These are phyloP conservation scores for Nematopogon swammerdamellus DNA, from an alignment of 2,888 invertebrate genomes.

Conservation along the genomic window DNA sequence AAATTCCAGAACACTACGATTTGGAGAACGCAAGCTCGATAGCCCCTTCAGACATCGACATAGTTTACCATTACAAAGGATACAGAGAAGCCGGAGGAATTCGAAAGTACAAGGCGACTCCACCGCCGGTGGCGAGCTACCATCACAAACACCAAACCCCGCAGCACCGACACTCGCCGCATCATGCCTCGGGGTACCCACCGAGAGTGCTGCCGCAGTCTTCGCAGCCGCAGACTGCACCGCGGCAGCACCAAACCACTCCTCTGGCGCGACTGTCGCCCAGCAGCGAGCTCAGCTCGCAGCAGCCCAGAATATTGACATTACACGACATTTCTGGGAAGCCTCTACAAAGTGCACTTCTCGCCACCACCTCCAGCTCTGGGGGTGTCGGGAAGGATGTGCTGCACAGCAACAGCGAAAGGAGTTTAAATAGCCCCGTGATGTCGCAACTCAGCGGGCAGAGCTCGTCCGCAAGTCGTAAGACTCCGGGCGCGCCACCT, in stretches of 20 bases:
- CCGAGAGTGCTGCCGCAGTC: slow-evolving; percentile 69
- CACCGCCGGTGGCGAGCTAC: slow-evolving; percentile 75
- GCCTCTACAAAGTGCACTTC: slow-evolving; percentile 81
- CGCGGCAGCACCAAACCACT: slow-evolving; percentile 81
- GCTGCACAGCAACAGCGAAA: slow-evolving; percentile 87
- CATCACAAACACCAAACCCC: slow-evolving; percentile 72
- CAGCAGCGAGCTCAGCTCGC: slow-evolving; percentile 87
- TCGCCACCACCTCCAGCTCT: slow-evolving; percentile 87
- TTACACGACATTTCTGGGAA: slow-evolving; percentile 92
- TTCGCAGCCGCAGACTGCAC: slow-evolving; percentile 64
- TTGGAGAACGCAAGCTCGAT: slow-evolving; percentile 96
- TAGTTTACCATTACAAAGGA: slow-evolving; percentile 94
- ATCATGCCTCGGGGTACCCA: slow-evolving; percentile 72
- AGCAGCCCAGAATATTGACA: slow-evolving; percentile 89
- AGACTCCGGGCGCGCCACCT: slow-evolving; percentile 64
- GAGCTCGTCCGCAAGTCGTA: slow-evolving; percentile 76
- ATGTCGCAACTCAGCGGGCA: slow-evolving; percentile 89
- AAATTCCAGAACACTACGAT: slow-evolving; percentile 91
- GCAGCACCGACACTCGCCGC: slow-evolving; percentile 75
- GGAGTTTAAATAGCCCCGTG: slow-evolving; percentile 88
- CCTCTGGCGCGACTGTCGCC: slow-evolving; percentile 88
- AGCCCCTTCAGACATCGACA: slow-evolving; percentile 95
- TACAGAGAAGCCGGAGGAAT: slow-evolving; percentile 83
- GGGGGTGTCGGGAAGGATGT: slow-evolving; percentile 86
- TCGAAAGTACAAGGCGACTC: slow-evolving; percentile 84